These are phyloP conservation scores for Acipenser transmontanus DNA, from an alignment of 2,797 vertebrate genomes.

Conservation along the genomic window DNA sequence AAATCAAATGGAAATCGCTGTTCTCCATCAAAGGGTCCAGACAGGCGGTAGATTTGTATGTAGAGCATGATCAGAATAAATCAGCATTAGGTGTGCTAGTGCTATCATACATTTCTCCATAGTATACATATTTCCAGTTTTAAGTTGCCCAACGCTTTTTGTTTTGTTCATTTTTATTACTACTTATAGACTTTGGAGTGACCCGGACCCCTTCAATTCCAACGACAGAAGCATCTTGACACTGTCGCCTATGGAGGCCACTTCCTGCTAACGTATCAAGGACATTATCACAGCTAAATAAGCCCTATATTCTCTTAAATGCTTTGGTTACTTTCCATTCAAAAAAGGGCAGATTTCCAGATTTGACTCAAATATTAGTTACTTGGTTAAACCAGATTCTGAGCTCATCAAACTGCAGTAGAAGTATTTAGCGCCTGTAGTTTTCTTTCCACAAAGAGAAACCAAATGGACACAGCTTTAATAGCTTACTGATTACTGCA, in stretches of 20 bases:
- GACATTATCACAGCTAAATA: slow-evolving; percentile 17
- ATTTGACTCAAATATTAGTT: neutral
- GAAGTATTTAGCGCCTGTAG: too few species aligned
- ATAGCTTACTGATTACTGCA: too few species aligned
- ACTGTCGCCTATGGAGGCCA: slow-evolving; percentile 79
- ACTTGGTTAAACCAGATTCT: too few species aligned
- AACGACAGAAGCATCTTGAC: slow-evolving; percentile 93
- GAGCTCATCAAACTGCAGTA: too few species aligned
- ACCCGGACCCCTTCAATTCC: slow-evolving; percentile 81
- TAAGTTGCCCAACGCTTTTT: slow-evolving; percentile 56
- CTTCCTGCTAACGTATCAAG: slow-evolving; percentile 52
- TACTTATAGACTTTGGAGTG: slow-evolving; percentile 89
- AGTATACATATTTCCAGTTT: slow-evolving; percentile 15
- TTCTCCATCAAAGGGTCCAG: neutral
- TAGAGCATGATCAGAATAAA: too few species aligned
- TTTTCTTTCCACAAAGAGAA: too few species aligned
- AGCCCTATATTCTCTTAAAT: too few species aligned
- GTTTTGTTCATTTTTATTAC: slow-evolving; percentile 58
- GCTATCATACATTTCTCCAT: neutral
- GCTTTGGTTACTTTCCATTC: slow-evolving; percentile 2
- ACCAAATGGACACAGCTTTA: too few species aligned
- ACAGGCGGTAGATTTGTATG: neutral
- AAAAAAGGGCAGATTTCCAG: neutral
- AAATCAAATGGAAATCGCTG: too few species aligned
- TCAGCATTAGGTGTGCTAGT: neutral